Evolutionary conservation across 2,797 vertebrate genomes (phyloP), one percentile per base, ranked within the genome.

Genomic region (Pelobates cultripes): DNA sequence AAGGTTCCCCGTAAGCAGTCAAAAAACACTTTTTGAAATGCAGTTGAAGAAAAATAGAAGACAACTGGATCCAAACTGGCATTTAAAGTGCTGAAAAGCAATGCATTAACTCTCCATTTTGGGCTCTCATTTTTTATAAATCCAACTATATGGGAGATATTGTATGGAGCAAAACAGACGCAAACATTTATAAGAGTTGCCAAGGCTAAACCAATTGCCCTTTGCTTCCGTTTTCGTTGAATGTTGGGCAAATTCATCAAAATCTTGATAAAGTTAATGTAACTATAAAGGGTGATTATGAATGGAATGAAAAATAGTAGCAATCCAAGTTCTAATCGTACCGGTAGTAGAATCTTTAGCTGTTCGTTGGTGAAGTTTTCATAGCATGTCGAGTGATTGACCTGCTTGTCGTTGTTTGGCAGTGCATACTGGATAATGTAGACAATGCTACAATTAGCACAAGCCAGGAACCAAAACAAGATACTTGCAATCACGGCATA

Each of bases 41-140:
- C 92, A 0, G 92, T 86, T 0, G 95, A 96, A 0, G 95, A 95
- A 73, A 96, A 91, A 88, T 96, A 96, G 87, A 96, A 96, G 85
- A 96, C 94, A 3, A 96, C 83, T 0, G 95, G 95, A 84, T 96
- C 95, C 0, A 96, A 86, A 68, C 93, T 94, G 3, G 94, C 87
- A 12, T 95, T 96, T 61, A 96, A 95, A 15, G 94, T 95, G 88
- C 94, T 96, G 78, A 90, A 92, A 9, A 96, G 90, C 81, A 96
- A 86, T 3, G 93, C 91, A 42, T 89, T 87, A 86, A 92, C 90
- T 51, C 95, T 87, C 95, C 95, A 96, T 0, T 13, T 2, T 0
- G 94, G 94, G 70, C 89, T 95, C 28, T 44, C 9, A 60, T 77
- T 68, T 0, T 57, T 86, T 0, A 93, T 67, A 5, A 87, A 93